phyloP scores from a whole-genome alignment of 2,113 vertebrate genomes.

The Dipodomys stephensi region DNA sequence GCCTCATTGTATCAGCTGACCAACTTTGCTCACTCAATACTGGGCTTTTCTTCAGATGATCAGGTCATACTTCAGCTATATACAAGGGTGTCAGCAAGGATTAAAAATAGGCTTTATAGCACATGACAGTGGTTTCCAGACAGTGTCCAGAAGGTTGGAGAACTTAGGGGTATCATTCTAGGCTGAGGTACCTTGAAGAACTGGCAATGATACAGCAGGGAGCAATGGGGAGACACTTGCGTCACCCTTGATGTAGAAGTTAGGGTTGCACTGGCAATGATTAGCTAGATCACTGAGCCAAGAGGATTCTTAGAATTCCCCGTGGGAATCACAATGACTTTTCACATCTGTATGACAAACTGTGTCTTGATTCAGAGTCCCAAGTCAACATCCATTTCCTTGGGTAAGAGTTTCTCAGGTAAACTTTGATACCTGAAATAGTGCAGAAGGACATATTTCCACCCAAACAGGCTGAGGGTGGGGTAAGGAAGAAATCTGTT shows the following conservation, averaged over 20 bases:
- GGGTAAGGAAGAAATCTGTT: background rate
- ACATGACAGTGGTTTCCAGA: background rate
- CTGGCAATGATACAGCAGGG: background rate
- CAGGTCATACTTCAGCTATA: background rate
- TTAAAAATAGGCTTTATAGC: background rate
- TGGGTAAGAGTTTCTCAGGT: too few relatives aligned
- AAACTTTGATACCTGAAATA: slow-evolving; percentile 13
- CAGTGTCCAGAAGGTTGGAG: background rate
- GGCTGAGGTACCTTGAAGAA: background rate
- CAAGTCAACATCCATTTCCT: background rate
- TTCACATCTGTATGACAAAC: background rate
- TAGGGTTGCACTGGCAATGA: background rate
- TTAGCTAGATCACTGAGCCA: background rate
- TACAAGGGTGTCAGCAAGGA: background rate
- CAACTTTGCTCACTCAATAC: background rate
- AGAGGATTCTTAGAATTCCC: background rate
- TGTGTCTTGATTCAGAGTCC: background rate
- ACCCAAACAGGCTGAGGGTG: background rate
- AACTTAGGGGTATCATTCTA: background rate
- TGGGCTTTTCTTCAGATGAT: background rate
- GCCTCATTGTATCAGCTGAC: background rate
- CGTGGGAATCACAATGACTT: background rate
- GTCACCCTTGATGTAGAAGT: background rate
- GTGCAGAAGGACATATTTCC: background rate
- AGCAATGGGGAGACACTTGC: background rate